Evolutionary conservation across 2,797 vertebrate species (phyloP).

Genomic region (Ctenopoma kingsleyae): DNA sequence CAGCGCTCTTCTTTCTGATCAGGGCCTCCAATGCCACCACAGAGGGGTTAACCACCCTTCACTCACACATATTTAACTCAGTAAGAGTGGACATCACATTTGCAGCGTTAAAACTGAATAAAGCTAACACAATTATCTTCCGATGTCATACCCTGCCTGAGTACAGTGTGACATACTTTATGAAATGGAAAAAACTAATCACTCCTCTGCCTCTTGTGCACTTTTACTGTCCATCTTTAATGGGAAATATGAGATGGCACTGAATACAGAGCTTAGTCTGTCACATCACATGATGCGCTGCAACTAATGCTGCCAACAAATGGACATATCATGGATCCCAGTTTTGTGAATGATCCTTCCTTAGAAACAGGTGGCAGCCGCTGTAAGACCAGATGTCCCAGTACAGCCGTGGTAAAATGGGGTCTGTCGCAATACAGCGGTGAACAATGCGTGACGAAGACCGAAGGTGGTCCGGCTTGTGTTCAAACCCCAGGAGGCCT

Average conservation of each 20-base stretch:
- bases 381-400: constrained; percentile 84
- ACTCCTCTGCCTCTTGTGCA: constrained; percentile 16
- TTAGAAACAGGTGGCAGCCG: constrained; percentile 84
- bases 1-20: constrained; percentile 6
- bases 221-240: constrained; percentile 81
- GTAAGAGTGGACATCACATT: background rate
- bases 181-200: constrained; percentile 56
- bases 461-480: constrained; percentile 80
- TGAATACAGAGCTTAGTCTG: constrained; percentile 83
- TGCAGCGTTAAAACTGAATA: background rate
- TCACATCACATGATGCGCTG: constrained; percentile 85
- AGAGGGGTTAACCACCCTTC: too few relatives aligned
- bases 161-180: constrained; percentile 15
- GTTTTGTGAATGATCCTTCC: constrained; percentile 72
- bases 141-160: background rate
- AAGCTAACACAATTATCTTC: constrained; percentile 4
- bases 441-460: constrained; percentile 78
- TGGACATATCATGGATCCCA: constrained; percentile 81
- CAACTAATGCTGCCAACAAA: constrained; percentile 85
- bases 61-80: background rate
- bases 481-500: constrained; percentile 63
- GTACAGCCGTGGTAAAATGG: constrained; percentile 69
- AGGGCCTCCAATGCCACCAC: background rate
- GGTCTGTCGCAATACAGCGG: constrained; percentile 72
- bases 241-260: constrained; percentile 85